Percentiles rank a stretch among this genome's conserved stretches.
Evolutionary conservation across 1,140 invertebrate species (phyloP).

Genomic region (Propsilocerus akamusi): DNA sequence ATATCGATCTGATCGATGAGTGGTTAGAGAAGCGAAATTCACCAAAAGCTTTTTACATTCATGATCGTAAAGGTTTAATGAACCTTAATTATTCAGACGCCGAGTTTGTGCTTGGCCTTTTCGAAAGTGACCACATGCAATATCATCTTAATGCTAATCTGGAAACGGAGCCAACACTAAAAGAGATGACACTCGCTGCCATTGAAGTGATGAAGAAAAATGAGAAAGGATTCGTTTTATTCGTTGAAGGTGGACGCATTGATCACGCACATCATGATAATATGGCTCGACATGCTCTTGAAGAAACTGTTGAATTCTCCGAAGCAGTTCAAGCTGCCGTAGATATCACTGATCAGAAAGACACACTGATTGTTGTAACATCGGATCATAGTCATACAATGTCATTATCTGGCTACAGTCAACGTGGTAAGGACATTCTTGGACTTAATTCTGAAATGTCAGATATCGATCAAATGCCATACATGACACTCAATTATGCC

Average conservation of each 20-base stretch:
- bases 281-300: conserved; percentile 33
- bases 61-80: neutral
- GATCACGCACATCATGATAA: conserved; percentile 42
- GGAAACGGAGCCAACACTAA: conserved; percentile 36
- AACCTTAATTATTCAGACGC: conserved; percentile 13
- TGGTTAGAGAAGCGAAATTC: conserved; percentile 28
- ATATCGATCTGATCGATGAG: conserved; percentile 39
- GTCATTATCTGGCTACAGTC: conserved; percentile 46
- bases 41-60: conserved; percentile 21
- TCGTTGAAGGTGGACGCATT: conserved; percentile 49
- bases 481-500: conserved; percentile 54
- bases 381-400: conserved; percentile 51
- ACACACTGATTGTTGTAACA: conserved; percentile 44
- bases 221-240: conserved; percentile 45
- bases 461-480: conserved; percentile 40
- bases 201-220: conserved; percentile 52
- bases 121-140: conserved; percentile 28
- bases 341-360: conserved; percentile 29
- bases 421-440: conserved; percentile 47
- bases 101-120: conserved; percentile 27
- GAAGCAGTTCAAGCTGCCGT: conserved; percentile 32
- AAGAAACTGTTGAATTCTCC: conserved; percentile 39
- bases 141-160: conserved; percentile 34
- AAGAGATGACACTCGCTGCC: conserved; percentile 64
- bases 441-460: conserved; percentile 24